Base-by-base conservation (phyloP, 2,888 invertebrate genomes). In the Epirrita christyi region DNA sequence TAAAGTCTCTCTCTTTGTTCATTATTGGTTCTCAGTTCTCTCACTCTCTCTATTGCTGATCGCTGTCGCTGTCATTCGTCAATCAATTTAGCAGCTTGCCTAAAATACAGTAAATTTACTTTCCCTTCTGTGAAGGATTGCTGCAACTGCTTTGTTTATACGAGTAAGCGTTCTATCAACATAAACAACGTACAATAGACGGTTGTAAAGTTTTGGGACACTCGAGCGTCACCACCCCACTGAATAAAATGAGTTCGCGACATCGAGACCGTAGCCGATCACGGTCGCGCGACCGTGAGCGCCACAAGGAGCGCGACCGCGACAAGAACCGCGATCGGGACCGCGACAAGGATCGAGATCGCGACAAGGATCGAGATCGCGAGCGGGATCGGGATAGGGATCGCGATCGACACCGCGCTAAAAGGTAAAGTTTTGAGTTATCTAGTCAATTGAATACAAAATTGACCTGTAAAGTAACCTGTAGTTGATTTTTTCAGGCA, bases 211-310 rank as follows among this genome's bases (percentile, higher is more conserved):
- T 32, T 32, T 32, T 32, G 4, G 32, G 8, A 32, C 6, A 32
- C 8, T 32, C 8, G 32, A 1, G 32, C 32, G 7, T 32, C 32
- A 7, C 32, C 32, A 32, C 32, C 2, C 9, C 21, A 4, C 9
- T 7, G 32, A 32, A 9, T 11, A 63, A 46, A 55, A 93, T 93
- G 93, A 93, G 93, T 70, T 93, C 93, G 10, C 58, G 91, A 38
- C 91, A 91, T 63, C 83, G 90, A 14, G 88, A 88, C 59, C 78
- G 87, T 55, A 88, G 88, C 67, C 79, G 89, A 27, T 87, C 87
- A 2, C 73, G 86, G 13, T 85, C 86, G 10, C 74, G 80, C 4
- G 81, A 83, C 52, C 75, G 88, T 73, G 80, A 83, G 55, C 76
- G 80, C 13, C 78, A 80, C 54, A 76, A 76, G 68, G 78, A 80